These are phyloP conservation scores for Hozukius guyotensis DNA, from an alignment of 2,797 vertebrate genomes.

Conservation along the genomic window DNA sequence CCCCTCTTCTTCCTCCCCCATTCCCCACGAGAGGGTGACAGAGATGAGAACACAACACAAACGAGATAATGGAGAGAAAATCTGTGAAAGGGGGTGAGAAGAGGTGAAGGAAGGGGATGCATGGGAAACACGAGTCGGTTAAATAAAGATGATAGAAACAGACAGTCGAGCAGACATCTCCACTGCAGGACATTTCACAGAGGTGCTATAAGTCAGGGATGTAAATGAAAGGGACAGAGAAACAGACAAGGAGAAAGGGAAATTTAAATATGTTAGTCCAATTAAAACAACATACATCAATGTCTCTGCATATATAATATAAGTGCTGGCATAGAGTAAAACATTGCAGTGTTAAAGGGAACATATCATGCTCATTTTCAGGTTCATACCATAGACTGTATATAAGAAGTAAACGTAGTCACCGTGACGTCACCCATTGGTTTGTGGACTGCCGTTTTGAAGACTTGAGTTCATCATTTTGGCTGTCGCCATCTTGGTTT, in stretches of 20 bases:
- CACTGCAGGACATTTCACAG: conserved; percentile 15
- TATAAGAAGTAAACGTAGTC: too few species aligned
- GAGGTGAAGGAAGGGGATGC: conserved; percentile 17
- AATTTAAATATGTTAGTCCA: not conserved
- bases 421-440: rapidly evolving
- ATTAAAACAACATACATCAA: not conserved
- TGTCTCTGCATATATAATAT: not conserved
- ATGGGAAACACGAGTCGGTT: conserved; percentile 38
- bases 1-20: conserved; percentile 58
- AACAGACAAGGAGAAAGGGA: not conserved
- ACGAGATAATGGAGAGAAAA: conserved; percentile 69
- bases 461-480: too few species aligned
- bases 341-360: not conserved
- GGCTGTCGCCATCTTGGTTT: too few species aligned
- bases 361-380: too few species aligned
- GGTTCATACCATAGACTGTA: too few species aligned
- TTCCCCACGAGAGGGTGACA: conserved; percentile 68
- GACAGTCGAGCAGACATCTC: conserved; percentile 18
- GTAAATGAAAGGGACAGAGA: not conserved
- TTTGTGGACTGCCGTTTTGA: too few species aligned
- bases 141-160: conserved; percentile 56
- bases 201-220: conserved; percentile 10
- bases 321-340: conserved; percentile 12
- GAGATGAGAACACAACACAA: conserved; percentile 65
- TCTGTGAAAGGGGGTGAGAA: conserved; percentile 55